A percentile compares a stretch with the other conserved stretches of the same genome.
Evolutionary conservation across 2,113 vertebrate species (phyloP).

Genomic region (Nothobranchius furzeri): DNA sequence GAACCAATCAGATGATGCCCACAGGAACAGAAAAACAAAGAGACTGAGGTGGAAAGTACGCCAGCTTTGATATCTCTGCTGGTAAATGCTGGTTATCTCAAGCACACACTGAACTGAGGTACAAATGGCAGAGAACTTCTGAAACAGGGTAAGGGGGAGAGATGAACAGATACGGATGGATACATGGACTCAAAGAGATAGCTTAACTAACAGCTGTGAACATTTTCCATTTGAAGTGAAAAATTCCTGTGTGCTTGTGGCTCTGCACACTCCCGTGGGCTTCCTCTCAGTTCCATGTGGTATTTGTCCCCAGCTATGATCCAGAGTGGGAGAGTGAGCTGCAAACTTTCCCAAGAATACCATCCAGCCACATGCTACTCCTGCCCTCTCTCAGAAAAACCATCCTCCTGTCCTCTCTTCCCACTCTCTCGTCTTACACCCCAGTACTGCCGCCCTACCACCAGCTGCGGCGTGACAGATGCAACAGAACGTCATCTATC

Average conservation of each 20-base stretch:
- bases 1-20: no score
- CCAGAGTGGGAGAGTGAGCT: constrained; percentile 74
- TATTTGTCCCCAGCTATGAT: constrained; percentile 83
- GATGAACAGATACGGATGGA: constrained; percentile 45
- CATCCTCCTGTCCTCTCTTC: constrained; percentile 30
- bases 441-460: constrained; percentile 11
- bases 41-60: neutral
- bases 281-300: constrained; percentile 82
- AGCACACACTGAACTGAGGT: constrained; percentile 38
- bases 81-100: constrained; percentile 48
- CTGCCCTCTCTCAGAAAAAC: constrained; percentile 45
- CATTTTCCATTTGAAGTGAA: constrained; percentile 80
- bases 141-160: constrained; percentile 33
- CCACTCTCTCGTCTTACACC: constrained; percentile 31
- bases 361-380: constrained; percentile 75
- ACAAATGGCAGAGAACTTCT: constrained; percentile 37
- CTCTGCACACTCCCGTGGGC: constrained; percentile 68
- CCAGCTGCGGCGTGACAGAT: constrained; percentile 5
- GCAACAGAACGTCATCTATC: constrained; percentile 13
- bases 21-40: neutral
- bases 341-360: constrained; percentile 85
- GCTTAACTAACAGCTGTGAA: constrained; percentile 73
- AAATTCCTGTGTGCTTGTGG: constrained; percentile 77
- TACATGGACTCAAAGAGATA: constrained; percentile 60
- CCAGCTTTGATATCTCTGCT: neutral